These are phyloP conservation scores for Zosterops lateralis DNA, from an alignment of 2,113 vertebrate genomes.

Conservation along the genomic window DNA sequence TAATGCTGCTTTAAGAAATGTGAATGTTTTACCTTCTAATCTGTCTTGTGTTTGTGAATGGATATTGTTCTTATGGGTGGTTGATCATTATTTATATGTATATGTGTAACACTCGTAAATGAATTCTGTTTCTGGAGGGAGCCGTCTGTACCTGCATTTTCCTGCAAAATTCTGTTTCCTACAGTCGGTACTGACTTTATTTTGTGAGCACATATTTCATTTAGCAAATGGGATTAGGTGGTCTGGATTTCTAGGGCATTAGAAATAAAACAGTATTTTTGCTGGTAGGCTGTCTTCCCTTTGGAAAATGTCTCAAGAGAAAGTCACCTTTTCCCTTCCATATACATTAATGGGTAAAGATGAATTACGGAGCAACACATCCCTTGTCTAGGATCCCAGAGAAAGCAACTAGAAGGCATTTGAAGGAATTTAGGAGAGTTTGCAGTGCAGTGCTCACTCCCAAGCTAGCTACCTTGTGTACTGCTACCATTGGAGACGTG, in stretches of 20 bases:
- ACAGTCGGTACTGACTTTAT: neutral
- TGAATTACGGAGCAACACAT: neutral
- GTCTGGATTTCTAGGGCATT: neutral
- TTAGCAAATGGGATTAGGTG: neutral
- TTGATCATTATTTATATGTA: neutral
- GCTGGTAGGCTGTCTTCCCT: neutral
- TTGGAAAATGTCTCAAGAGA: neutral
- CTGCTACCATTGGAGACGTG: accelerated
- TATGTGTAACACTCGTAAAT: neutral
- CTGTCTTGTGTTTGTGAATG: constrained; percentile 1
- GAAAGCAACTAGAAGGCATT: neutral
- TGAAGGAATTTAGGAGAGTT: neutral
- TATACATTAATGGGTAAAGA: neutral
- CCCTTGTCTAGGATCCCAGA: neutral
- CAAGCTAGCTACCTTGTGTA: neutral
- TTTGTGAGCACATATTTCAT: neutral
- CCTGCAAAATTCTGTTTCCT: neutral
- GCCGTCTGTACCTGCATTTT: neutral
- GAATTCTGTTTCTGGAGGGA: neutral
- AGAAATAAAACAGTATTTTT: neutral
- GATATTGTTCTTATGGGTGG: neutral
- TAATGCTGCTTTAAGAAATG: constrained; percentile 4
- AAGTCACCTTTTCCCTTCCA: neutral
- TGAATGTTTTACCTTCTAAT: neutral
- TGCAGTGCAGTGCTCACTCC: neutral